Evolutionary conservation across 1,140 invertebrate species (phyloP), one percentile per base, ranked within the genome.

Genomic region (Saccostrea cuccullata): DNA sequence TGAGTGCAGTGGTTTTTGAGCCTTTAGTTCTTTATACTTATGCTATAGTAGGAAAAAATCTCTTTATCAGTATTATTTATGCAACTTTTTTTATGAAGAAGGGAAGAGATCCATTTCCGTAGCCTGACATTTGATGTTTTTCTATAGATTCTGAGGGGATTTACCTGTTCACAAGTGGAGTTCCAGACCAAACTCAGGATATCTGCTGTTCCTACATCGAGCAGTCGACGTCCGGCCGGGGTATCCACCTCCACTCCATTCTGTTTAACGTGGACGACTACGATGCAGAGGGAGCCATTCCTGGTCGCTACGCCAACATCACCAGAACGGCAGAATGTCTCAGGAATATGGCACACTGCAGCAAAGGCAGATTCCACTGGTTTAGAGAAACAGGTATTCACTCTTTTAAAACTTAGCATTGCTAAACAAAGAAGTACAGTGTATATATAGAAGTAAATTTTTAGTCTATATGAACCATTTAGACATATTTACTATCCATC

Each of bases 241-340:
- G 91, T 4, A 90, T 94, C 20, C 91, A 91, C 84, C 89, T 95
- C 2, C 95, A 95, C 87, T 91, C 92, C 23, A 92, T 95, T 12
- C 92, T 95, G 55, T 95, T 95, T 87, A 95, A 95, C 90, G 95
- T 95, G 20, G 94, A 95, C 90, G 94, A 95, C 87, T 95, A 95
- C 87, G 94, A 95, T 88, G 90, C 90, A 17, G 90, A 93, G 58
- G 94, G 94, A 36, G 93, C 94, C 64, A 95, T 95, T 55, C 95
- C 95, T 84, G 93, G 95, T 67, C 92, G 95, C 70, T 95, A 95
- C 87, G 94, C 95, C 70, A 95, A 95, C 91, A 95, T 95, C 89
- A 95, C 94, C 1, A 92, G 93, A 64, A 95, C 95, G 23, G 93
- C 94, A 0, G 94, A 95, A 86, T 92, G 92, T 84, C 89, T 95